Base-by-base conservation (phyloP, 2,113 vertebrate species). In the Microtus oregoni region DNA sequence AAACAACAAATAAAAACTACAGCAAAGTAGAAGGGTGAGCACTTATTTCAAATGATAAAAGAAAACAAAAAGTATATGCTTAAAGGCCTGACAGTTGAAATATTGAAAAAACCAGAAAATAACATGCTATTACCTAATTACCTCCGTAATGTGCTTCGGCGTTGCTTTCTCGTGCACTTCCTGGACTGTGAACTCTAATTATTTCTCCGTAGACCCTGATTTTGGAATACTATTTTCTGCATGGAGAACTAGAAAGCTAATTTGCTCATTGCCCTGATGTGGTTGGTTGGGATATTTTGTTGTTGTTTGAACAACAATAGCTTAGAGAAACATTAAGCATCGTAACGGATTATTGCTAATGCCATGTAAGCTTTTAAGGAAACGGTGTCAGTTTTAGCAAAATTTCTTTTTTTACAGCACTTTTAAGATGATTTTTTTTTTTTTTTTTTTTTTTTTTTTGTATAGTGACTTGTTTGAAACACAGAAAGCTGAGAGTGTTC, bases 171-270 rank as follows among this genome's bases (percentile, higher is more conserved):
- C 38, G 38, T 78, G 0, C 12, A 0, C 14, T 28, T 78, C 89
- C 28, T 12, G 78, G 30, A 28, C 52, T 15, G 0, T 32, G 52
- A 30, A 2, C 3, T 72, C 91, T 67, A 63, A 58, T 75, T 47
- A 38, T 91, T 91, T 85, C 55, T 86, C 83, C 41, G 4, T 12
- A 13, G 93, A 30, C 47, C 28, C n/a, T 14, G 63, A 81, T n/a
- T 92, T 76, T 61, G 63, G 67, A 91, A 78, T 95, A n/a, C 12
- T 7, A 6, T 90, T 89, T 89, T 92, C 87, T 92, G 55, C 67
- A 14, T 12, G n/a, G 67, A 72, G 55, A 94, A 73, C 20, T 17
- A 85, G 65, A 28, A 41, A 79, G 68, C 55, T 61, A 5, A n/a
- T 86, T 81, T 38, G 50, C 38, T 72, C 30, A 52, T 32, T 93